These are phyloP conservation scores for Pelobates fuscus DNA, from an alignment of 2,113 vertebrate species.

Conservation along the genomic window DNA sequence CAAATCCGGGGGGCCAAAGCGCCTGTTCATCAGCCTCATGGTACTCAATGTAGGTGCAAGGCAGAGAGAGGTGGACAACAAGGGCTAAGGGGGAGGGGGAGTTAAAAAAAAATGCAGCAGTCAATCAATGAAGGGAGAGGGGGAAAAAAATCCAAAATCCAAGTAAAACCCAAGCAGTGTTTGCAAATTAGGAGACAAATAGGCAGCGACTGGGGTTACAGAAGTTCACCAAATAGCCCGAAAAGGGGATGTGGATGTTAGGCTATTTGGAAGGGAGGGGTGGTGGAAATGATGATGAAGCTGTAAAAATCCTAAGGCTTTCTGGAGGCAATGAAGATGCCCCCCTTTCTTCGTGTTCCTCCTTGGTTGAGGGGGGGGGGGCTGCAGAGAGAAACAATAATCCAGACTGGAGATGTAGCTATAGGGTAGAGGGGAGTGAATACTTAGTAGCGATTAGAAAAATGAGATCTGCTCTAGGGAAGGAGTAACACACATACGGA, in stretches of 20 bases:
- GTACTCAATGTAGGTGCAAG: background rate
- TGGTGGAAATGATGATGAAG: conserved; percentile 6
- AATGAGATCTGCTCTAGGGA: conserved; percentile 2
- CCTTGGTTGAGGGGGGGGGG: background rate
- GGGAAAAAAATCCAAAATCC: too few relatives aligned
- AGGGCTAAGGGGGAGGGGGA: background rate
- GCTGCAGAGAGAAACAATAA: background rate
- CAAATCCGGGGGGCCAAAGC: background rate
- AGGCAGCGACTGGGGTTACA: background rate
- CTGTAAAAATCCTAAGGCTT: conserved; percentile 14
- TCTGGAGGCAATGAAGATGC: conserved; percentile 15
- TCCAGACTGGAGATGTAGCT: background rate
- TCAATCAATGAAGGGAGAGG: background rate
- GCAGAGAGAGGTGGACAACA: conserved; percentile 1
- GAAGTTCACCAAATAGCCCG: conserved; percentile 8
- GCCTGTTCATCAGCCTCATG: conserved; percentile 40
- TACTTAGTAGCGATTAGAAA: conserved; percentile 13
- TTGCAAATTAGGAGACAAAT: background rate
- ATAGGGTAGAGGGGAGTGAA: background rate
- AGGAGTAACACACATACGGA: background rate
- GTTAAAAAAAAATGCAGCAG: background rate
- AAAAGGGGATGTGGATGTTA: conserved; percentile 6
- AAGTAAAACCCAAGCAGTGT: background rate
- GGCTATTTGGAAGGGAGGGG: background rate
- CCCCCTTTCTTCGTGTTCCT: conserved; percentile 18